Conservation (phyloP, 2,113 vertebrate species). For the Eclectus roratus region DNA sequence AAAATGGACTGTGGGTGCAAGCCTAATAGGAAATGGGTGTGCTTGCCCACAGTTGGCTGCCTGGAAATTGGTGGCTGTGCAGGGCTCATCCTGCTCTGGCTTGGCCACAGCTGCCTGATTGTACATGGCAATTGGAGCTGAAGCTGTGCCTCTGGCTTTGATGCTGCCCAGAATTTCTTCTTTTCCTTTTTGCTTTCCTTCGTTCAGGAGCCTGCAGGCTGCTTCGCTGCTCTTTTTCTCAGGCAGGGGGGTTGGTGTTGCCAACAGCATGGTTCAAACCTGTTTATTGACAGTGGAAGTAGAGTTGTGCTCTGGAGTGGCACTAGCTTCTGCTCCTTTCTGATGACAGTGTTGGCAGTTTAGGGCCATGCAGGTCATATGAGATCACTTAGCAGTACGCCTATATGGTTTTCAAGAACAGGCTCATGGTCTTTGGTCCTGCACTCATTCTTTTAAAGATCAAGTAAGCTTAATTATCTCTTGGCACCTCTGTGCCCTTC, state of each 20-base stretch:
- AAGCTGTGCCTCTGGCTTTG: neutral
- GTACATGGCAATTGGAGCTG: neutral
- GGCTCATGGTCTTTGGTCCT: neutral
- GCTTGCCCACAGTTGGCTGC: neutral
- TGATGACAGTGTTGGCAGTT: neutral
- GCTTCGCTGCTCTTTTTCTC: neutral
- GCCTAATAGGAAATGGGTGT: slow-evolving; percentile 53
- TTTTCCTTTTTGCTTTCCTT: neutral
- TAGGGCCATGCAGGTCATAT: neutral
- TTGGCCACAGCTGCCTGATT: neutral
- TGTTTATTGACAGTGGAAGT: neutral
- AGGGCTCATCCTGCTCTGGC: neutral
- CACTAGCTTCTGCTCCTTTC: neutral
- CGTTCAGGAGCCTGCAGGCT: neutral
- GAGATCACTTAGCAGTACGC: neutral
- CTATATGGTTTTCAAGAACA: neutral
- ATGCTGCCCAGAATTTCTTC: slow-evolving; percentile 2
- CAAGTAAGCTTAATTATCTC: slow-evolving; percentile 13
- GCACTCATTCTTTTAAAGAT: neutral
- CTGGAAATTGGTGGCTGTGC: neutral
- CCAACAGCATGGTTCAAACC: neutral
- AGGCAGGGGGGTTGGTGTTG: neutral
- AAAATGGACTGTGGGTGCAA: slow-evolving; percentile 31
- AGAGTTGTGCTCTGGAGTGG: neutral
- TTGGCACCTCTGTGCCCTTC: neutral